Base-by-base conservation (phyloP, 2,113 vertebrate species). In the Craseonycteris thonglongyai region DNA sequence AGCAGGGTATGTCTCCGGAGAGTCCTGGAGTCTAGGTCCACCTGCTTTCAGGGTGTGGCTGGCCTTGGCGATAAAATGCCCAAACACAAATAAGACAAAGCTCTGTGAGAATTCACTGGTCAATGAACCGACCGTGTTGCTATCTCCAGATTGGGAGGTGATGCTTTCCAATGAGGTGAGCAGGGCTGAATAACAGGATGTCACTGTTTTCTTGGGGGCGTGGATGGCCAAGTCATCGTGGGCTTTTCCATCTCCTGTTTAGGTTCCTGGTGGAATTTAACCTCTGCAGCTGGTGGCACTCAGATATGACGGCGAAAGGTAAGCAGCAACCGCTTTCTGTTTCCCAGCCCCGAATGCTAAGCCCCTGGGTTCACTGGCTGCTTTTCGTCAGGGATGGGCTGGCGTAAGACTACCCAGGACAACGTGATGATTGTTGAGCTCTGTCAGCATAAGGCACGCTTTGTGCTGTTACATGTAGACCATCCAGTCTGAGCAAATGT, bases 251-350 rank as follows among this genome's bases (percentile, higher is more conserved):
- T 93, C 19, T 26, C 97, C 97, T 97, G 33, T 97, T 96, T 97
- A 99, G 99, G 98, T 99, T 99, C 97, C 98, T 99, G 97, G 98
- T 99, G 93, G 99, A 99, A 98, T 99, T 99, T 98, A 99, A 99
- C 98, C 98, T 99, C 96, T 99, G 99, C 98, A 99, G 99, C 97
- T 99, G 99, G 99, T 99, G 99, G 99, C 97, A 99, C 97, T 99
- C 98, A 24, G 99, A 99, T 97, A 96, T 99, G 97, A 99, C 99
- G 93, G 98, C 98, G 74, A 99, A 99, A 98, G 99, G 99, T 99
- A 98, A 98, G 98, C 82, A 47, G 45, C 7, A 19, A 14, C 85
- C 47, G 42, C 69, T 89, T 93, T 80, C 38, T 18, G 0, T 87
- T 88, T 88, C 58, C 26, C 42, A 21, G 58, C 38, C 95, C 79